Base-by-base conservation (phyloP, 1,140 invertebrate genomes). In the Calliopsis andreniformis region DNA sequence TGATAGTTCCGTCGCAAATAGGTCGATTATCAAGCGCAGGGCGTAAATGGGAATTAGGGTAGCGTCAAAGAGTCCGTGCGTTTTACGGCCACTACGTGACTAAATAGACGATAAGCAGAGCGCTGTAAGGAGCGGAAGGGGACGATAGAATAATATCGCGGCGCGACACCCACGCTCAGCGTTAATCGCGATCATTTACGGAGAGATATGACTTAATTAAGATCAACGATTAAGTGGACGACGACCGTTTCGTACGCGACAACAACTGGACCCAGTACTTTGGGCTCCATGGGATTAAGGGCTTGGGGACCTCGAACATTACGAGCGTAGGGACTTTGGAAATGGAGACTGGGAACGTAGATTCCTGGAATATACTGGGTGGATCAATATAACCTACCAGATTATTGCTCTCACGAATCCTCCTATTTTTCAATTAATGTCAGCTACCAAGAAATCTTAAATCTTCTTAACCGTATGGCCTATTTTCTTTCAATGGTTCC, bases 181-280 rank as follows among this genome's bases (percentile, higher is more conserved):
- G 67, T 71, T 82, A 82, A 82, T 82, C 68, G 73, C 55, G 67
- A 82, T 70, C 68, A 56, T 77, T 71, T 83, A 81, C 73, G 32
- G 3, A 39, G 47, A 77, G 78, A 76, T 75, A 80, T 83, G 53
- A 59, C 78, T 80, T 83, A 86, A 87, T 87, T 87, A 87, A 80
- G 83, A 73, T 75, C 67, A 68, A 69, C 80, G 76, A 86, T 83
- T 80, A 80, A 64, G 32, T 49, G 59, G 43, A 49, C 39, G 43
- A 25, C 69, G 25, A 10, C 7, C 7, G 69, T 55, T 35, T 47
- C 14, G 45, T 49, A 23, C 39, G 32, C 47, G 16, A 30, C 79
- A 49, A 78, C 53, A 47, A 75, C 35, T 43, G 61, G n/a, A 20
- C 35, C 63, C 14, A 10, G 35, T 18, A 42, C 49, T 53, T 32